A percentile compares a stretch with the other conserved stretches of the same genome.
Evolutionary conservation across 2,888 invertebrate genomes (phyloP).

Genomic region (Stenodema calcarata): DNA sequence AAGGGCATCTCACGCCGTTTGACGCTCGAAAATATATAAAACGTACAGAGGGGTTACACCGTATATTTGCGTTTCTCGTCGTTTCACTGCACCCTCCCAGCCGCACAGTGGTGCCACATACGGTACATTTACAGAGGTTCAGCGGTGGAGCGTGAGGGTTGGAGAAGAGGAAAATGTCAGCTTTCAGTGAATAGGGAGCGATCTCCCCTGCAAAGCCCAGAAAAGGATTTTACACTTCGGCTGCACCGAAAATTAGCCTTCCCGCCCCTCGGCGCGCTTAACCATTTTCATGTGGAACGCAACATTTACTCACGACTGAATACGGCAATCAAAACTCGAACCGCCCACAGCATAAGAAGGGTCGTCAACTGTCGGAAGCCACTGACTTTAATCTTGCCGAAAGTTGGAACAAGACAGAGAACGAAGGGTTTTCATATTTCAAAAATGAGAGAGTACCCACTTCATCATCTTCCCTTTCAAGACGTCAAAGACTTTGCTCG

Average conservation of each 20-base stretch:
- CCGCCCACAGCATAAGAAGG: background rate
- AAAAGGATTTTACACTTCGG: constrained; percentile 20
- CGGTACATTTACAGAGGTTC: background rate
- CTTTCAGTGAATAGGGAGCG: background rate
- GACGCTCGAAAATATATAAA: background rate
- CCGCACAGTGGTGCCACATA: background rate
- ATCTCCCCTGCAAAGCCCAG: background rate
- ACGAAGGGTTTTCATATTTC: background rate
- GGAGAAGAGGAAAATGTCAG: background rate
- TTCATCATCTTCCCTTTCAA: background rate
- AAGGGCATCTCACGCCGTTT: background rate
- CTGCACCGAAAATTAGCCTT: constrained; percentile 3
- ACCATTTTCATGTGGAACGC: background rate
- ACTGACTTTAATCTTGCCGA: background rate
- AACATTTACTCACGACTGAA: background rate
- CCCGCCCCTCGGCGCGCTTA: background rate
- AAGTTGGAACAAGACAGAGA: background rate
- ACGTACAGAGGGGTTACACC: background rate
- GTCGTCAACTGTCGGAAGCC: background rate
- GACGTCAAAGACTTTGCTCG: background rate
- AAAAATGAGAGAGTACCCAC: background rate
- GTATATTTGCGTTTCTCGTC: background rate
- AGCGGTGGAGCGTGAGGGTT: background rate
- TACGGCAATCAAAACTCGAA: background rate
- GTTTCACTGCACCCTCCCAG: background rate